These are phyloP conservation scores for Phaethon lepturus DNA, from an alignment of 2,113 vertebrate genomes.

Conservation along the genomic window DNA sequence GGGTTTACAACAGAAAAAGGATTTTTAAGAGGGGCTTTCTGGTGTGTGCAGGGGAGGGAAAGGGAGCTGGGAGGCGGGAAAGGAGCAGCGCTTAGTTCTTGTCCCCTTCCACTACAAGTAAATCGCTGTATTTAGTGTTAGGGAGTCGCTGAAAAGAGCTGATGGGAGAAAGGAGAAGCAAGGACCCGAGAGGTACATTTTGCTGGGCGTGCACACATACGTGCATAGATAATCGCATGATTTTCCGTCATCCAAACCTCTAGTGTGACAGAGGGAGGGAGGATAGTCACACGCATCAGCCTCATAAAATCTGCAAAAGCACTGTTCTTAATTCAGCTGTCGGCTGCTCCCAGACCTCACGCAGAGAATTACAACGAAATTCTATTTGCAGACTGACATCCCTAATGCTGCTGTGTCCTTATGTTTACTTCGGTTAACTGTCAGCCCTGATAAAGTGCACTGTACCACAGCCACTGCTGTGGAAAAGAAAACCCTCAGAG, in stretches of 20 bases:
- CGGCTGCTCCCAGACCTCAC: constrained; percentile 50
- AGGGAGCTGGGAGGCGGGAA: not conserved
- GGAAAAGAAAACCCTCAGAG: constrained; percentile 16
- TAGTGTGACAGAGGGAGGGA: constrained; percentile 11
- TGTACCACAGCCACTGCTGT: not conserved
- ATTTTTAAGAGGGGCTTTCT: not conserved
- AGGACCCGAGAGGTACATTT: not conserved
- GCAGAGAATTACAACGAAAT: constrained; percentile 50
- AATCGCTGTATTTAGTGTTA: not conserved
- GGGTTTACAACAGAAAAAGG: not conserved
- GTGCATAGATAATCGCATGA: not conserved
- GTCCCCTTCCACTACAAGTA: too few species aligned
- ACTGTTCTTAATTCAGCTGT: constrained; percentile 38
- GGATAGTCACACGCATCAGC: not conserved
- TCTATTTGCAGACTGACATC: constrained; percentile 54
- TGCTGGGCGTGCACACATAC: not conserved
- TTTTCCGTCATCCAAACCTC: constrained; percentile 1
- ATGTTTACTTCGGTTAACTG: constrained; percentile 66
- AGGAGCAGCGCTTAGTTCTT: not conserved
- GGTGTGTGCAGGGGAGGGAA: not conserved
- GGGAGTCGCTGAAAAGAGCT: not conserved
- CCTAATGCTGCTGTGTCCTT: constrained; percentile 44
- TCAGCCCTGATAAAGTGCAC: constrained; percentile 42
- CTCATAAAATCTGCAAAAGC: constrained; percentile 54
- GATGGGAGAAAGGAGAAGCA: not conserved